Base-by-base conservation (phyloP, 2,888 invertebrate genomes). In the Oligia fasciuncula region DNA sequence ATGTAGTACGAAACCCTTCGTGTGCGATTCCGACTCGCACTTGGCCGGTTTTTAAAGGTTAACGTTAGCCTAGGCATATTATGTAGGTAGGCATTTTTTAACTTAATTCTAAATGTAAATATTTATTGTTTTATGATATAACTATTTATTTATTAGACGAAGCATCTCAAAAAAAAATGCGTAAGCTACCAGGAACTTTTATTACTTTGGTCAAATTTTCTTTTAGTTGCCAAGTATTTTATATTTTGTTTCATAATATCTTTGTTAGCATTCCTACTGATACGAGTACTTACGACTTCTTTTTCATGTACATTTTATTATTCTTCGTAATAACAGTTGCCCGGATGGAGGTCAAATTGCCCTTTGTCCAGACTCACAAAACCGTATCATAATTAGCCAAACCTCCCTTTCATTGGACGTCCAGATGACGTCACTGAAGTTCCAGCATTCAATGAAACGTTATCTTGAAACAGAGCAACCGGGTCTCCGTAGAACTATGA, bases 391-490 rank as follows among this genome's bases (percentile, higher is more conserved):
- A 46, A 68, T n/a, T 62, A 54, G 19, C 17, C 6, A 35, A 43
- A 40, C 17, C 40, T 65, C 6, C 35, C 35, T 17, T 40, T 35
- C 23, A 67, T 62, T 68, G 23, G 35, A 35, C 14, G 17, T 43
- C 5, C n/a, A 40, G 5, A 4, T 66, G 51, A 68, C 72, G 65
- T 62, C 57, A 67, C 13, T 46, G 57, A 29, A 60, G 19, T 54
- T 71, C 43, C 35, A 74, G 2, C 40, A 57, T 54, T 57, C 14
- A 66, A 67, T 66, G 17, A 62, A 66, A 70, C 57, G 51, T 40
- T 83, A 62, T 76, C 70, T 57, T 49, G n/a, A 43, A 77, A 77
- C 75, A 69, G 81, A 66, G 54, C 54, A n/a, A 71, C 73, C n/a
- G 23, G 17, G 14, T 65, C 54, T 65, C 23, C 19, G 17, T 46